Base-by-base conservation (phyloP, 2,888 invertebrate genomes). In the Meta bourneti region DNA sequence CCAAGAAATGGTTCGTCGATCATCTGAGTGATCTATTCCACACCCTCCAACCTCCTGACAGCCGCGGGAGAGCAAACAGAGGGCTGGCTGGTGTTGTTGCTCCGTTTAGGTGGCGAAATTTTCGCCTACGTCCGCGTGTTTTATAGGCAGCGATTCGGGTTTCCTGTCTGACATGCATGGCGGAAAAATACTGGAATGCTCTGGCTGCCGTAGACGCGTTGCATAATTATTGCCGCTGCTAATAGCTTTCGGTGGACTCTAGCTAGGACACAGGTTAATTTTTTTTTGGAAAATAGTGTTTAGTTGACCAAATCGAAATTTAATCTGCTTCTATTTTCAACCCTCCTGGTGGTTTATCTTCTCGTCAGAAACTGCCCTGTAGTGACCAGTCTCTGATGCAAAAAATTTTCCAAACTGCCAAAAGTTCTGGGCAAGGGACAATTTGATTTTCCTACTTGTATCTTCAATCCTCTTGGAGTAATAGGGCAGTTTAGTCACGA, bases 1-100 rank as follows among this genome's bases (percentile, higher is more conserved):
- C 78, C 90, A 84, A 71, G 79, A 48, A 90, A 90, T 79, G 90
- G 84, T 84, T 72, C 79, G 71, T 34, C 78, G 84, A 52, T 48
- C 72, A 72, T 54, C 19, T 83, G 89, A 89, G 83, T 89, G 89
- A 78, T 52, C 77, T 51, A 71, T 77, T 61, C 82, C 77, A 71
- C 89, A 83, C 77, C 82, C 82, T 61, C 48, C 51, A 74, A 54
- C 49, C 49, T 54, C 51, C 75, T 69, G 51, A 61, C 70, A 71
- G 82, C 69, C 6, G 79, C n/a, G 79, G 20, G 20, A 71, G 34
- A 54, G 72, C 71, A 71, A 71, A 70, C 70, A 71, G 49, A 49
- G 49, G 71, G 7, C 71, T 77, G 34, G 34, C 34, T 34, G 9
- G 71, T 70, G 71, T 80, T 61, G 61, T 48, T 61, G 34, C 80